phyloP scores from a whole-genome alignment of 2,797 vertebrate species.

The Acomys russatus region DNA sequence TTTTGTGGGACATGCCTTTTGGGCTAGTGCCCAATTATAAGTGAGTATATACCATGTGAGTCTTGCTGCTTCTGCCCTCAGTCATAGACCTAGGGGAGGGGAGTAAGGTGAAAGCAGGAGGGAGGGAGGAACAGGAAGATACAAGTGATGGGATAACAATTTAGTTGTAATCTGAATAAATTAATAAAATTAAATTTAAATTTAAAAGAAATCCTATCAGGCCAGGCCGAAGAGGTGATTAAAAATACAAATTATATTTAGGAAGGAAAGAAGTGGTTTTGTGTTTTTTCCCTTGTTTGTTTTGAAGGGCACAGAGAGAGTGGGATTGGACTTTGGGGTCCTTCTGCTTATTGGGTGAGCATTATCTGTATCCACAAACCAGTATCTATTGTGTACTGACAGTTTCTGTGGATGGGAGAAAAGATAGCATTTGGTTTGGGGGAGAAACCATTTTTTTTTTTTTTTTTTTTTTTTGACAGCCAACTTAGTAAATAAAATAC shows the following conservation, averaged over 20 bases:
- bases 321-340: neutral
- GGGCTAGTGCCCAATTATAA: too few relatives aligned
- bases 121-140: too few relatives aligned
- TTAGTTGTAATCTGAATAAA: too few relatives aligned
- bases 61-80: too few relatives aligned
- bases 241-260: constrained; percentile 22
- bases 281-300: too few relatives aligned
- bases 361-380: constrained; percentile 64
- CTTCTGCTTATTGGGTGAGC: constrained; percentile 20
- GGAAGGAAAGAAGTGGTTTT: constrained; percentile 31
- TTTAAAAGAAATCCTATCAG: neutral
- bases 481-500: constrained; percentile 10
- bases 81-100: too few relatives aligned
- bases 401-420: constrained; percentile 17
- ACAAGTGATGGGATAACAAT: too few relatives aligned
- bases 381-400: constrained; percentile 16
- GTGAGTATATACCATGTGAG: too few relatives aligned
- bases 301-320: constrained; percentile 49
- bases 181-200: too few relatives aligned
- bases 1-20: too few relatives aligned
- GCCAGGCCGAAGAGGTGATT: constrained; percentile 28
- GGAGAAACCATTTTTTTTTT: neutral
- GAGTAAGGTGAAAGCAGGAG: too few relatives aligned
- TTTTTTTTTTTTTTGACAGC: constrained; percentile 50
- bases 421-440: neutral